A percentile compares a stretch with the other conserved stretches of the same genome.
Evolutionary conservation across 1,140 invertebrate species (phyloP).

Genomic region (Aphelinus certus): DNA sequence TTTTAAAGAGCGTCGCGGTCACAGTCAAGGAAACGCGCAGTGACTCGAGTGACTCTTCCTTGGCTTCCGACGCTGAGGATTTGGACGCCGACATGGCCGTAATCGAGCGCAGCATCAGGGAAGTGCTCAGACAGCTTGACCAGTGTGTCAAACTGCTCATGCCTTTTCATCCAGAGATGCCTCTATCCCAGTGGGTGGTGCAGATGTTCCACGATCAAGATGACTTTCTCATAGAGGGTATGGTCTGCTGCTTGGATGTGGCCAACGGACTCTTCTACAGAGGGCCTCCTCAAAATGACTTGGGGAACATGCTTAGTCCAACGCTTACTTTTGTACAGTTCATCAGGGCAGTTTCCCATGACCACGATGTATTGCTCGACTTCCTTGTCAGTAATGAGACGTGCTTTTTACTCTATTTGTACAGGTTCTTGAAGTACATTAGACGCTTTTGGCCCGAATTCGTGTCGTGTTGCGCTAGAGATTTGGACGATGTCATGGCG

Average conservation of each 20-base stretch:
- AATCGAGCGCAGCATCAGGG: constrained; percentile 84
- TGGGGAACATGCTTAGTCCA: constrained; percentile 83
- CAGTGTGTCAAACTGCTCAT: constrained; percentile 82
- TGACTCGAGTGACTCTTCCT: constrained; percentile 83
- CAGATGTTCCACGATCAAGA: constrained; percentile 90
- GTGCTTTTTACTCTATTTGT: constrained; percentile 86
- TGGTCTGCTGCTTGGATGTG: constrained; percentile 90
- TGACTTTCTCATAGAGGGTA: constrained; percentile 89
- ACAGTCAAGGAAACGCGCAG: constrained; percentile 89
- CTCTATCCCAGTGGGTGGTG: constrained; percentile 87
- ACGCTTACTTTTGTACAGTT: constrained; percentile 86
- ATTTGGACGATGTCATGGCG: constrained; percentile 84
- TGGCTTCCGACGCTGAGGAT: constrained; percentile 83
- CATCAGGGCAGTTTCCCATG: constrained; percentile 82
- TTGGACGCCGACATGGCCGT: constrained; percentile 89
- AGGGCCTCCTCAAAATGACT: constrained; percentile 79
- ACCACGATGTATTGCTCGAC: constrained; percentile 84
- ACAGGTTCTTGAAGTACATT: constrained; percentile 87
- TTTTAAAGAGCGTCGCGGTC: constrained; percentile 88
- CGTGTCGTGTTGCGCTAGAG: constrained; percentile 78
- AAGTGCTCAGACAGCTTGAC: constrained; percentile 84
- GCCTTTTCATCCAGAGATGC: constrained; percentile 87
- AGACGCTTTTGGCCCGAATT: constrained; percentile 86
- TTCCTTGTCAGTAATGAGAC: constrained; percentile 91
- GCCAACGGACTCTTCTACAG: constrained; percentile 84